A percentile compares a stretch with the other conserved stretches of the same genome.
phyloP scores from a whole-genome alignment of 2,797 vertebrate species.

The Cirrhinus mrigala region DNA sequence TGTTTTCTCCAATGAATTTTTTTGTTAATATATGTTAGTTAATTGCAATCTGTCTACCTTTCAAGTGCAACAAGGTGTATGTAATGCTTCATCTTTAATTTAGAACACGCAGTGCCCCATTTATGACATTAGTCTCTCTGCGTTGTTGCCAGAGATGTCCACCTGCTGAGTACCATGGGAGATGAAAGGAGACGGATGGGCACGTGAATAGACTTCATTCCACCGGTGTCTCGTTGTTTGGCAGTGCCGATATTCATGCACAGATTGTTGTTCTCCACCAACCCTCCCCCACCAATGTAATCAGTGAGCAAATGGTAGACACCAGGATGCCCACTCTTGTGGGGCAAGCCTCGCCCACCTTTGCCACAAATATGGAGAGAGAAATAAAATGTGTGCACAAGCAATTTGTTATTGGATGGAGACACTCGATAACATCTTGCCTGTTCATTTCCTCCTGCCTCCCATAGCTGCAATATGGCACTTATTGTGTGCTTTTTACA shows the following conservation, averaged over 20 bases:
- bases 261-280: constrained; percentile 51
- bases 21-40: background rate
- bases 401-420: constrained; percentile 57
- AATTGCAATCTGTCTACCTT: background rate
- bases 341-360: constrained; percentile 36
- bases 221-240: constrained; percentile 47
- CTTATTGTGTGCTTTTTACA: constrained; percentile 42
- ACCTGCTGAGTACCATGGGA: constrained; percentile 27
- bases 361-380: constrained; percentile 40
- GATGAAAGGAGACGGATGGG: constrained; percentile 45
- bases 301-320: constrained; percentile 59
- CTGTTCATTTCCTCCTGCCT: constrained; percentile 59
- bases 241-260: constrained; percentile 47
- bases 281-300: constrained; percentile 52
- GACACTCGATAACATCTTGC: constrained; percentile 54
- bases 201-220: constrained; percentile 51
- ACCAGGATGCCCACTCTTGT: constrained; percentile 51
- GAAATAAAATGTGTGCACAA: constrained; percentile 50
- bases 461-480: constrained; percentile 36
- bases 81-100: constrained; percentile 18
- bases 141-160: constrained; percentile 13
- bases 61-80: background rate
- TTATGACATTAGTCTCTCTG: constrained; percentile 32
- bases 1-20: background rate
- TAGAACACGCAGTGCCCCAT: background rate